A percentile compares a stretch with the other conserved stretches of the same genome.
These are phyloP conservation scores for Zapornia atra DNA, from an alignment of 2,113 vertebrate species.

Conservation along the genomic window DNA sequence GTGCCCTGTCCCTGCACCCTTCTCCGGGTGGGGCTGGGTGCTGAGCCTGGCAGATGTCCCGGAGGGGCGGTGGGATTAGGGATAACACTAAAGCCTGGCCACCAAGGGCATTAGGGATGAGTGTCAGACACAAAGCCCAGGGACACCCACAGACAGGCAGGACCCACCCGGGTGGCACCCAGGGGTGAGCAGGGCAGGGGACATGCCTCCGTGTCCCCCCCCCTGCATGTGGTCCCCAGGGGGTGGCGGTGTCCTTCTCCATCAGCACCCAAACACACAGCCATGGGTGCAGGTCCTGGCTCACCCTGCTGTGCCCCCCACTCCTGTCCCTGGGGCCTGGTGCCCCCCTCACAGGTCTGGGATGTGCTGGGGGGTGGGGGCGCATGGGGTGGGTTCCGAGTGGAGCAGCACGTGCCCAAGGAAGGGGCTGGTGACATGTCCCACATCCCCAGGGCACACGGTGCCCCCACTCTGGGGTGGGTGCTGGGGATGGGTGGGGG, in stretches of 20 bases:
- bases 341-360: neutral
- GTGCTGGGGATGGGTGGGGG: neutral
- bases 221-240: accelerated
- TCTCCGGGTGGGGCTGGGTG: neutral
- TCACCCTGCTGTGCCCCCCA: neutral
- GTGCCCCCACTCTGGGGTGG: neutral
- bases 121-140: neutral
- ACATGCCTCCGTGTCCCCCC: accelerated
- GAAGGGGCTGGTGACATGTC: neutral
- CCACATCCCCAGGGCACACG: neutral
- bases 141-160: neutral
- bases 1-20: neutral
- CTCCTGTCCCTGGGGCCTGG: accelerated
- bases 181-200: neutral
- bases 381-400: neutral
- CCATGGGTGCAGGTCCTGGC: accelerated
- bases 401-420: neutral
- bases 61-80: conserved; percentile 6
- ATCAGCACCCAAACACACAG: neutral
- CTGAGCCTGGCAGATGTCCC: conserved; percentile 22
- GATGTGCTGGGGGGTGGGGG: neutral
- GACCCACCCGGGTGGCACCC: neutral
- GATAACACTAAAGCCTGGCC: neutral
- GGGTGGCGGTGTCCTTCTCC: neutral
- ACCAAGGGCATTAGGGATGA: neutral